Conservation (phyloP, 2,888 invertebrate genomes). For the Galeopsomyia nigrocyanea region DNA sequence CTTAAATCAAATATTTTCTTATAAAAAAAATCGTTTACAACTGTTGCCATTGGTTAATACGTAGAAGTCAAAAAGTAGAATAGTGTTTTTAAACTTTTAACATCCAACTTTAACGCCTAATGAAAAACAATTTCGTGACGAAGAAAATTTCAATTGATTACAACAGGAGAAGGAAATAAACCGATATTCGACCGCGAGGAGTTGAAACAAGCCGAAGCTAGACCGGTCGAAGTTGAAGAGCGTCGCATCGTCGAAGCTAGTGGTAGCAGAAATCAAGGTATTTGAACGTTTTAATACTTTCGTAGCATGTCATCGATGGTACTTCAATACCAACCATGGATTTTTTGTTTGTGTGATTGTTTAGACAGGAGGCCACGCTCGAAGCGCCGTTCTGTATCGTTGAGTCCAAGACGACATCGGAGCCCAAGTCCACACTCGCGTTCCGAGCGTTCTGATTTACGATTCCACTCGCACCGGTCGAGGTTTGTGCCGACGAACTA, state of each 20-base stretch:
- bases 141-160: constrained; percentile 10
- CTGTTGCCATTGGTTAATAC: too few species aligned
- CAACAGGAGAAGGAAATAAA: constrained; percentile 41
- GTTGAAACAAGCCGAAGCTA: constrained; percentile 7
- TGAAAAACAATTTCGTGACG: neutral
- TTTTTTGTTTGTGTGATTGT: neutral
- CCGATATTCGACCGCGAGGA: constrained; percentile 44
- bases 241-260: constrained; percentile 28
- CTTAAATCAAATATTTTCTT: too few species aligned
- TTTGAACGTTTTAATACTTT: neutral
- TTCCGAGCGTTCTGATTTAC: neutral
- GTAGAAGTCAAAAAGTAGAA: too few species aligned
- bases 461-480: constrained; percentile 10
- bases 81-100: too few species aligned
- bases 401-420: constrained; percentile 31
- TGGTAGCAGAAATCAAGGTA: constrained; percentile 27
- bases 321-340: constrained; percentile 7
- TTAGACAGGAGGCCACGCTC: constrained; percentile 3
- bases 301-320: neutral
- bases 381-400: constrained; percentile 28
- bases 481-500: constrained; percentile 23
- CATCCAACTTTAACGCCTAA: too few species aligned
- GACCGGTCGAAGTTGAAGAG: constrained; percentile 30
- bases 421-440: constrained; percentile 30
- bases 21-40: too few species aligned